Percentiles rank a stretch among this genome's conserved stretches.
Evolutionary conservation across 2,113 vertebrate genomes (phyloP).

Genomic region (Lichenostomus cassidix): DNA sequence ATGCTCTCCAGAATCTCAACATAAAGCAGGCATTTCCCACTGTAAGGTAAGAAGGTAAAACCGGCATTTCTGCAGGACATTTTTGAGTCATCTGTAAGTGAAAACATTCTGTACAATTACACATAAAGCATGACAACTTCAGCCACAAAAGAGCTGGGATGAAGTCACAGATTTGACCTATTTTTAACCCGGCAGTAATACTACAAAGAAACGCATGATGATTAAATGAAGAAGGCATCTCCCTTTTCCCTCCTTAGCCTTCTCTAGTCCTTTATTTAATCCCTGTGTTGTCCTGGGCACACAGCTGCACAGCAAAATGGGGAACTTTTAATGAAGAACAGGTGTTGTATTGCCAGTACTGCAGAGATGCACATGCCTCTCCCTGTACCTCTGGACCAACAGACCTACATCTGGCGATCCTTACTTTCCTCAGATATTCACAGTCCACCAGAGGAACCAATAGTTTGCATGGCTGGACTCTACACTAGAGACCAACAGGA

Average conservation of each 20-base stretch:
- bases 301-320: accelerated
- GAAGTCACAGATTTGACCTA: background rate
- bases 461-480: background rate
- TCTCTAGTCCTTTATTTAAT: background rate
- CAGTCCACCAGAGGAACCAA: background rate
- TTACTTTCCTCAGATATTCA: background rate
- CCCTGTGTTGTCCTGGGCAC: background rate
- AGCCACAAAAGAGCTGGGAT: background rate
- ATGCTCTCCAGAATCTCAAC: background rate
- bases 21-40: background rate
- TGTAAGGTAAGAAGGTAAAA: background rate
- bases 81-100: background rate
- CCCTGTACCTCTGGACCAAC: background rate
- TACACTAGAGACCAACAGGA: background rate
- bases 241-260: background rate
- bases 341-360: background rate
- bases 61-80: accelerated
- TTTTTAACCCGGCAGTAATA: background rate
- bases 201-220: background rate
- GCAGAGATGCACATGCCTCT: background rate
- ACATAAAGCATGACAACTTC: background rate
- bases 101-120: background rate
- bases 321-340: background rate
- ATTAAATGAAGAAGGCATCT: background rate
- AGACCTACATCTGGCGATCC: background rate